Percentiles rank a stretch among this genome's conserved stretches.
Conservation (phyloP, 2,113 vertebrate genomes). For the Helogale parvula region DNA sequence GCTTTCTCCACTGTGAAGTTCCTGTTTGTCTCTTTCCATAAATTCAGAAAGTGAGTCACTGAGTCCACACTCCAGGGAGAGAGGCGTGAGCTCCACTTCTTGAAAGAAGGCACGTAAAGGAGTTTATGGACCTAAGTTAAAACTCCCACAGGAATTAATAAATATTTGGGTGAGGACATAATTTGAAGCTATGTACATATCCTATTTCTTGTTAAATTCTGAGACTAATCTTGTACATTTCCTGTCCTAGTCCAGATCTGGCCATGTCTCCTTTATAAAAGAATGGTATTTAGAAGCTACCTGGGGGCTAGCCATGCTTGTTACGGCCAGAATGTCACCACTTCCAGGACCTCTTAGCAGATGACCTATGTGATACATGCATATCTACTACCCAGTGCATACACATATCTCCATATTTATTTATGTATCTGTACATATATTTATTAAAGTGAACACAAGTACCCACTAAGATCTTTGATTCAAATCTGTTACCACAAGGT, state of each 20-base stretch:
- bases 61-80: not conserved
- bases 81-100: not conserved
- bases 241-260: not conserved
- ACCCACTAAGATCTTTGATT: not conserved
- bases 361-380: not conserved
- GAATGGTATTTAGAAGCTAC: not conserved
- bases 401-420: not conserved
- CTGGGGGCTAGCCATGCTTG: not conserved
- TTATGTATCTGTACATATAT: not conserved
- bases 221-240: not conserved
- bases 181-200: not conserved
- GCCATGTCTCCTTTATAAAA: not conserved
- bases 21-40: not conserved
- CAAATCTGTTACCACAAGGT: not conserved
- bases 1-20: not conserved
- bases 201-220: not conserved
- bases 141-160: not conserved
- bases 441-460: not conserved
- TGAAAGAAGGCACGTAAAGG: not conserved
- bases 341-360: not conserved
- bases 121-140: not conserved
- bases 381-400: not conserved
- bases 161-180: not conserved
- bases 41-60: not conserved
- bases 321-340: not conserved